phyloP scores from a whole-genome alignment of 2,797 vertebrate genomes.

The Melanogrammus aeglefinus region DNA sequence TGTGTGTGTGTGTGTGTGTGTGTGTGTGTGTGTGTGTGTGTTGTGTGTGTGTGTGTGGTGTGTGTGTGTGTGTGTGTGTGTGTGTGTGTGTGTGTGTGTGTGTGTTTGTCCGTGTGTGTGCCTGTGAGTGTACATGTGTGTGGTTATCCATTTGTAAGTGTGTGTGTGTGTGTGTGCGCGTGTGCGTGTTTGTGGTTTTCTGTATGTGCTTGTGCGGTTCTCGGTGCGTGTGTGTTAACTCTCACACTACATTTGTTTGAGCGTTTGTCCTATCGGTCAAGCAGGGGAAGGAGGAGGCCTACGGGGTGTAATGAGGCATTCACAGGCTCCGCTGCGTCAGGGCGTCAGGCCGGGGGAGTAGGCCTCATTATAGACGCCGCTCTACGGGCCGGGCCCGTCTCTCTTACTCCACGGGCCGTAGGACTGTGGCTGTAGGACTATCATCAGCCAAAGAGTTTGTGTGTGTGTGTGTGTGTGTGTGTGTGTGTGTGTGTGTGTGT shows the following conservation, averaged over 20 bases:
- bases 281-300: constrained; percentile 1
- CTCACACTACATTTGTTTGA: background rate
- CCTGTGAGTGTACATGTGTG: background rate
- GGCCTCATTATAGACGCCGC: constrained; percentile 56
- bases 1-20: background rate
- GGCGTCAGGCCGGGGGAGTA: constrained; percentile 43
- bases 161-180: background rate
- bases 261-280: background rate
- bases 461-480: constrained; percentile 15
- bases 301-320: constrained; percentile 11
- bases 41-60: background rate
- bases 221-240: constrained; percentile 2
- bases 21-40: too few species aligned
- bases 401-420: too few species aligned
- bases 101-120: constrained; percentile 3
- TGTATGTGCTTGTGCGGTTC: constrained; percentile 10
- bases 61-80: too few species aligned
- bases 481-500: constrained; percentile 4
- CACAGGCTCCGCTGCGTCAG: constrained; percentile 20
- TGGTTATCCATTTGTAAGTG: too few species aligned
- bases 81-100: constrained; percentile 11
- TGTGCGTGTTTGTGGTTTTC: constrained; percentile 12
- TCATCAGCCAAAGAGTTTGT: constrained; percentile 11
- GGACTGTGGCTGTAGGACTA: background rate
- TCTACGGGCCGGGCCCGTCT: constrained; percentile 30